A percentile compares a stretch with the other conserved stretches of the same genome.
These are phyloP conservation scores for Vulpes ferrilata DNA, from an alignment of 2,113 vertebrate genomes.

Conservation along the genomic window DNA sequence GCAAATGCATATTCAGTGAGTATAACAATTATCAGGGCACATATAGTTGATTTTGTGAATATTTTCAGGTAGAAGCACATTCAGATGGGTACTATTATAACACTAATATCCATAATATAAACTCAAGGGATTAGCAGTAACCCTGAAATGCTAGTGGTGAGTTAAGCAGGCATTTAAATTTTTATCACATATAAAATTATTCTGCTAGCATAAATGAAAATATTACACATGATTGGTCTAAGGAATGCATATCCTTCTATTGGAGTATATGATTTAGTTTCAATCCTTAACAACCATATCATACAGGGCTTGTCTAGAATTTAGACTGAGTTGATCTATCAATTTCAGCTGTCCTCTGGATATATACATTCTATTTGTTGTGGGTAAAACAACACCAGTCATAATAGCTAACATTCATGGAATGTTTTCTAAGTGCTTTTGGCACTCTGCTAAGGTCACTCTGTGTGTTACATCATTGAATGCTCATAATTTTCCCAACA, in stretches of 20 bases:
- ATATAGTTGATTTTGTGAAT: background rate
- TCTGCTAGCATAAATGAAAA: background rate
- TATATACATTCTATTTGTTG: background rate
- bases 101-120: background rate
- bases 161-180: background rate
- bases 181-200: background rate
- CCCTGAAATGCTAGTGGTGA: background rate
- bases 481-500: background rate
- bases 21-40: background rate
- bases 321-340: background rate
- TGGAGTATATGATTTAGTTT: background rate
- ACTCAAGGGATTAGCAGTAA: background rate
- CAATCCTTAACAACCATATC: background rate
- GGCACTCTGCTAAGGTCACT: background rate
- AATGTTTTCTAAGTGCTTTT: background rate
- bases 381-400: background rate
- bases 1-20: background rate
- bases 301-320: background rate
- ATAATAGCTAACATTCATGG: background rate
- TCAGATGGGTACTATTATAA: background rate
- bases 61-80: background rate
- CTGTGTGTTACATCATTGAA: background rate
- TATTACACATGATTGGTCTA: background rate
- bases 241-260: background rate
- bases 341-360: background rate